phyloP scores from a whole-genome alignment of 2,797 vertebrate species.

The Myioborus melanocephalus region DNA sequence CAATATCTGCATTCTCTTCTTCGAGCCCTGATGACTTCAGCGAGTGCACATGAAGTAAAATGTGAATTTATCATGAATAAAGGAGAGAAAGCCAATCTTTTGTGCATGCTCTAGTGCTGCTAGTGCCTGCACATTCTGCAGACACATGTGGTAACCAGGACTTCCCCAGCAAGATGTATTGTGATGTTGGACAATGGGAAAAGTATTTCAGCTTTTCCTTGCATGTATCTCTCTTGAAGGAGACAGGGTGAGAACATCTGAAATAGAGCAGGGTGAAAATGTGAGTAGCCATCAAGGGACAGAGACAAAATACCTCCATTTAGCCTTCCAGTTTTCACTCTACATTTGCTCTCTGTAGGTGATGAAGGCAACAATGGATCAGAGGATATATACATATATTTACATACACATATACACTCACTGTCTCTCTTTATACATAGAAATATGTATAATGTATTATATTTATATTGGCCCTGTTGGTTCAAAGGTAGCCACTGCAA shows the following conservation, averaged over 20 bases:
- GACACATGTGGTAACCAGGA: neutral
- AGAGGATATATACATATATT: neutral
- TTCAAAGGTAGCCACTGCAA: neutral
- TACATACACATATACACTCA: neutral
- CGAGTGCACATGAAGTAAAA: neutral
- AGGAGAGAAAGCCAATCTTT: neutral
- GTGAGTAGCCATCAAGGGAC: neutral
- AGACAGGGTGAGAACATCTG: neutral
- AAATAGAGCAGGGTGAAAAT: neutral
- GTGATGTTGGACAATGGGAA: neutral
- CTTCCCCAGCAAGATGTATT: neutral
- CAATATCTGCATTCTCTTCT: neutral
- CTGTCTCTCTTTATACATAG: rapidly evolving
- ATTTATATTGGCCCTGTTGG: neutral
- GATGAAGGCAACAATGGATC: neutral
- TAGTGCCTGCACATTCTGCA: neutral
- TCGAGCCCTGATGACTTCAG: neutral
- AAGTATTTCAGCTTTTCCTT: neutral
- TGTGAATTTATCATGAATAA: neutral
- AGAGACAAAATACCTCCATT: neutral
- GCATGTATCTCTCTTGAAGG: neutral
- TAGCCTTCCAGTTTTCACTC: neutral
- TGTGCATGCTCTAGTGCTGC: neutral
- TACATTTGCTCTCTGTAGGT: neutral
- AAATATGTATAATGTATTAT: too few species aligned